These are phyloP conservation scores for Pyrocoelia pectoralis DNA, from an alignment of 2,888 invertebrate species.

Conservation along the genomic window DNA sequence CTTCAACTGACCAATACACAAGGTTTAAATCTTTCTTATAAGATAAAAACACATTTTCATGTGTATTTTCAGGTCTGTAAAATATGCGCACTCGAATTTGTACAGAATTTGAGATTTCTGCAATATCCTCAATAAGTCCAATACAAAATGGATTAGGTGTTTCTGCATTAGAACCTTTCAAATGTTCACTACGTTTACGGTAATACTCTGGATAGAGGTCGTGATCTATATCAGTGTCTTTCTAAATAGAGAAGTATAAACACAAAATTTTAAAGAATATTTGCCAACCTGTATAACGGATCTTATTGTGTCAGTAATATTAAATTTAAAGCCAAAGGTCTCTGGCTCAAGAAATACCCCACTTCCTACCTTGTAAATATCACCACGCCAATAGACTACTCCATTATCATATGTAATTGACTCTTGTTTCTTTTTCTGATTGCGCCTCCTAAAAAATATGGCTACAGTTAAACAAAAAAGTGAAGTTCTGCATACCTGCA, in stretches of 20 bases:
- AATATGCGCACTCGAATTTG: conserved; percentile 73
- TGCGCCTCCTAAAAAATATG: neutral
- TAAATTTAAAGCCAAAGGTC: neutral
- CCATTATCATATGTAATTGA: conserved; percentile 61
- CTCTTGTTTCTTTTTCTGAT: conserved; percentile 35
- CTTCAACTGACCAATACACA: conserved; percentile 80
- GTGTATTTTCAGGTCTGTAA: conserved; percentile 80
- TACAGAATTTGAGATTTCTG: conserved; percentile 63
- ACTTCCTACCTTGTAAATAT: conserved; percentile 70
- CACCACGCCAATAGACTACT: conserved; percentile 66
- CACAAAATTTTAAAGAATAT: neutral
- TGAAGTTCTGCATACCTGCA: conserved; percentile 54
- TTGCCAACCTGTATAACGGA: neutral
- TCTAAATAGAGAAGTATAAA: neutral
- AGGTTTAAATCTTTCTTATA: conserved; percentile 76
- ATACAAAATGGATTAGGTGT: conserved; percentile 81
- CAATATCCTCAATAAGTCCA: conserved; percentile 72
- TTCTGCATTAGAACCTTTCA: conserved; percentile 75
- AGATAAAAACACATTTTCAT: conserved; percentile 62
- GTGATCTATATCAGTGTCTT: conserved; percentile 66
- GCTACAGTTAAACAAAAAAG: neutral
- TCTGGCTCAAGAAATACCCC: conserved; percentile 72
- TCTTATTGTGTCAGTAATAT: neutral
- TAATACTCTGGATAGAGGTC: conserved; percentile 81
- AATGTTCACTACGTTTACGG: conserved; percentile 73